Evolutionary conservation across 2,113 vertebrate species (phyloP).

Genomic region (Ochotona curzoniae): DNA sequence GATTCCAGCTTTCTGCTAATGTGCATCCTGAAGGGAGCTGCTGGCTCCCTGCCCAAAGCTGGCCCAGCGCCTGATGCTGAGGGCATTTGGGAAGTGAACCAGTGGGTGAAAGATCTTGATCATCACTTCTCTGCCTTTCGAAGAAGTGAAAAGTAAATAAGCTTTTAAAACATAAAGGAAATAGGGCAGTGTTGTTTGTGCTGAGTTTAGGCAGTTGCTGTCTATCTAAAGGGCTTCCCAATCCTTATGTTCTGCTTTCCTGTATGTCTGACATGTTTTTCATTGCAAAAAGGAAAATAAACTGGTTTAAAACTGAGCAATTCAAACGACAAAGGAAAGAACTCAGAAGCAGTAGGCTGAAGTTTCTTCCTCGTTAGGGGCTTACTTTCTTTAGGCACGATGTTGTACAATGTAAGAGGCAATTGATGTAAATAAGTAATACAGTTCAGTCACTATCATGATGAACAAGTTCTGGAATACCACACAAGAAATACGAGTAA

Average conservation of each 20-base stretch:
- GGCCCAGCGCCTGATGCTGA: no score
- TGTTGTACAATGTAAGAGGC: not conserved
- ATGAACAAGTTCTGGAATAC: not conserved
- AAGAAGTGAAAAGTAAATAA: no score
- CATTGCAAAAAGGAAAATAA: not conserved
- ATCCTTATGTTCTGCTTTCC: conserved; percentile 40
- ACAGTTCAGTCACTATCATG: not conserved
- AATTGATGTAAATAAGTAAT: conserved; percentile 24
- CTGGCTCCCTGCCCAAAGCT: no score
- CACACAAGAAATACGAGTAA: not conserved
- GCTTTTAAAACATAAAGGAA: not conserved
- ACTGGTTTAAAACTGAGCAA: conserved; percentile 4
- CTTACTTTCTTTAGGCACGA: not conserved
- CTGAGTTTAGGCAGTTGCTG: not conserved
- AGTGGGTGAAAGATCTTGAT: no score
- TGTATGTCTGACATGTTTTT: not conserved
- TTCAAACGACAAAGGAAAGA: not conserved
- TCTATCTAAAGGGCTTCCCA: not conserved
- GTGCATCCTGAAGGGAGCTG: no score
- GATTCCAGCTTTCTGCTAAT: no score
- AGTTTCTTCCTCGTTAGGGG: not conserved
- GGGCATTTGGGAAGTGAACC: no score
- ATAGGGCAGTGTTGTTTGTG: not conserved
- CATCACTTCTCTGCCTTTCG: no score
- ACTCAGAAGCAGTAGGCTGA: not conserved